These are phyloP conservation scores for Plebejus argus DNA, from an alignment of 2,888 invertebrate species.

Conservation along the genomic window DNA sequence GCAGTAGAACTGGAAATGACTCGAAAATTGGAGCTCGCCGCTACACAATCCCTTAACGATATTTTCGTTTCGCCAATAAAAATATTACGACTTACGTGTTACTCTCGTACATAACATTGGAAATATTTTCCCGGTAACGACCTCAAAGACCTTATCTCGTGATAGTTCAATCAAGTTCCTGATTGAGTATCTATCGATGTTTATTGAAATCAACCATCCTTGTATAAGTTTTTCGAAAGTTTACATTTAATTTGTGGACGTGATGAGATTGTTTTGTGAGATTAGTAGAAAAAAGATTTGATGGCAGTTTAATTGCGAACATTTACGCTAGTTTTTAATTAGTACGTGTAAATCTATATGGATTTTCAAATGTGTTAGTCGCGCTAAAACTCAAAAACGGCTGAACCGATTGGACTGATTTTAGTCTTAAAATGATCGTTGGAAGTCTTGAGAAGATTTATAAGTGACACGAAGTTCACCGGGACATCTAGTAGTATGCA, in stretches of 20 bases:
- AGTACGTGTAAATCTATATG: too few species aligned
- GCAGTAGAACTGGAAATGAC: neutral
- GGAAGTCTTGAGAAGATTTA: too few species aligned
- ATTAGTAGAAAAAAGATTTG: neutral
- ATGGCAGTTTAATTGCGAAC: too few species aligned
- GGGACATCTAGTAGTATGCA: too few species aligned
- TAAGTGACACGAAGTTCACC: too few species aligned
- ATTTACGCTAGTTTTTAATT: too few species aligned
- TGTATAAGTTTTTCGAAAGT: neutral
- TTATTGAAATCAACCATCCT: neutral
- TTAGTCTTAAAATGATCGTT: too few species aligned
- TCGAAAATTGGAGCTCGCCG: neutral
- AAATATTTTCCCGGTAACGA: conserved; percentile 13
- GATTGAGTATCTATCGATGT: conserved; percentile 18
- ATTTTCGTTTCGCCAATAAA: conserved; percentile 18
- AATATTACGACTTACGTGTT: conserved; percentile 21
- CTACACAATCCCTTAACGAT: conserved; percentile 14
- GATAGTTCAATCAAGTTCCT: conserved; percentile 15
- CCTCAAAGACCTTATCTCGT: conserved; percentile 13
- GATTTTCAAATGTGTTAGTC: too few species aligned
- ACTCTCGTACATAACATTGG: conserved; percentile 17
- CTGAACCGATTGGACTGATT: too few species aligned
- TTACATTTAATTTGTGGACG: neutral
- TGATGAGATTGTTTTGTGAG: neutral
- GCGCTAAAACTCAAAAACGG: too few species aligned